These are phyloP conservation scores for Cephus pulcher DNA, from an alignment of 2,888 invertebrate genomes.

Conservation along the genomic window DNA sequence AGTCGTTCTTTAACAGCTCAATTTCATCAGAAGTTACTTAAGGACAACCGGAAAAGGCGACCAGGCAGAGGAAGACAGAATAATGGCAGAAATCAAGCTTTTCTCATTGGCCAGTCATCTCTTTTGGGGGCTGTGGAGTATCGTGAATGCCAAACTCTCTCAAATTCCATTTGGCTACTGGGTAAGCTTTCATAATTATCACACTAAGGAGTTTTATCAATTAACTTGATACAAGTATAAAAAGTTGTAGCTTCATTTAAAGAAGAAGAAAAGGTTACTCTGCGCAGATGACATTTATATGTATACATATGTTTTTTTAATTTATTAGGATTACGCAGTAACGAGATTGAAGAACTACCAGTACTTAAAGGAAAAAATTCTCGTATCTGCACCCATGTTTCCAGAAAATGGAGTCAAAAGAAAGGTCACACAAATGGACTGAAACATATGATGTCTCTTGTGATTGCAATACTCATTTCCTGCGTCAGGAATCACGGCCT, in stretches of 20 bases:
- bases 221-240: neutral
- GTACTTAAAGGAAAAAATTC: slow-evolving; percentile 71
- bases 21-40: slow-evolving; percentile 65
- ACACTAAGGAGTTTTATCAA: neutral
- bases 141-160: slow-evolving; percentile 88
- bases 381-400: slow-evolving; percentile 34
- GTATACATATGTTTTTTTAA: slow-evolving; percentile 16
- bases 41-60: slow-evolving; percentile 64
- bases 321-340: slow-evolving; percentile 75
- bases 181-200: slow-evolving; percentile 71
- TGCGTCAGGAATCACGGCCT: neutral
- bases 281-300: neutral
- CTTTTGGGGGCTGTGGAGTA: slow-evolving; percentile 94
- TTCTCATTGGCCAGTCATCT: slow-evolving; percentile 91
- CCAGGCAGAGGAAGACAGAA: slow-evolving; percentile 70
- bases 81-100: slow-evolving; percentile 82
- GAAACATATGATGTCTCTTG: slow-evolving; percentile 19
- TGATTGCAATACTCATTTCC: neutral
- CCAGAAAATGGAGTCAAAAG: slow-evolving; percentile 43
- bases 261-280: neutral
- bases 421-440: slow-evolving; percentile 42
- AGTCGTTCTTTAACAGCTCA: slow-evolving; percentile 57
- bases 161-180: slow-evolving; percentile 95
- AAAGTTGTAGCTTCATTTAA: neutral
- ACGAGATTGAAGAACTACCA: slow-evolving; percentile 74